A percentile compares a stretch with the other conserved stretches of the same genome.
These are phyloP conservation scores for Hippocampus mohnikei DNA, from an alignment of 2,113 vertebrate species.

Conservation along the genomic window DNA sequence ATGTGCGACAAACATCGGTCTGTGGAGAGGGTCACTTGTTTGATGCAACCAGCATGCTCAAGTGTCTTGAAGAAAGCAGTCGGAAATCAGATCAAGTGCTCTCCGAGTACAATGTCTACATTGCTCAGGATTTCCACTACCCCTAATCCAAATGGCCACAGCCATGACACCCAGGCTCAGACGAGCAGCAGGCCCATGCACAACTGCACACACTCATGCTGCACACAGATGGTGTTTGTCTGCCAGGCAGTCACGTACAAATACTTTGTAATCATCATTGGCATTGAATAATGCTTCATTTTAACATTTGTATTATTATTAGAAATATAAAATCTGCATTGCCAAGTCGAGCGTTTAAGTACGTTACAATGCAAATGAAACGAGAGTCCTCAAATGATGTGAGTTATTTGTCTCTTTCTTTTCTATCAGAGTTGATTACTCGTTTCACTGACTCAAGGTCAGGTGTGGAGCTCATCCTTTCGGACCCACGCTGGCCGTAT, in stretches of 20 bases:
- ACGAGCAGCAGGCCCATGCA: constrained; percentile 38
- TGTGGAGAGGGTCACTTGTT: constrained; percentile 67
- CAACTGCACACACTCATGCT: constrained; percentile 19
- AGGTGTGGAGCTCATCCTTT: constrained; percentile 62
- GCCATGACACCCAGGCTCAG: constrained; percentile 49
- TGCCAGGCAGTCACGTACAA: neutral
- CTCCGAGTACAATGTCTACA: constrained; percentile 46
- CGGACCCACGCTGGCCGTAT: constrained; percentile 46
- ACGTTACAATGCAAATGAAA: neutral
- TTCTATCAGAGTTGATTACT: constrained; percentile 47
- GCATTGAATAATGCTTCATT: neutral
- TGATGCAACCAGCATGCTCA: constrained; percentile 46
- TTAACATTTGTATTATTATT: neutral
- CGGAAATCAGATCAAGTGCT: constrained; percentile 68
- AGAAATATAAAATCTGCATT: neutral
- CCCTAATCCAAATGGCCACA: constrained; percentile 50
- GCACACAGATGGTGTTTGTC: constrained; percentile 13
- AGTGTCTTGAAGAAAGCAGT: constrained; percentile 70
- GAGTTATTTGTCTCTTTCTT: neutral
- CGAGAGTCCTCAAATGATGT: neutral
- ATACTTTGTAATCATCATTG: neutral
- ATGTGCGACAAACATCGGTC: constrained; percentile 34
- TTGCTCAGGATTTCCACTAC: constrained; percentile 42
- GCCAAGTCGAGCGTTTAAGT: too few species aligned
- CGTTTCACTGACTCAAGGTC: constrained; percentile 67